Conservation (phyloP, 2,797 vertebrate species). For the Pantherophis alleghaniensis region DNA sequence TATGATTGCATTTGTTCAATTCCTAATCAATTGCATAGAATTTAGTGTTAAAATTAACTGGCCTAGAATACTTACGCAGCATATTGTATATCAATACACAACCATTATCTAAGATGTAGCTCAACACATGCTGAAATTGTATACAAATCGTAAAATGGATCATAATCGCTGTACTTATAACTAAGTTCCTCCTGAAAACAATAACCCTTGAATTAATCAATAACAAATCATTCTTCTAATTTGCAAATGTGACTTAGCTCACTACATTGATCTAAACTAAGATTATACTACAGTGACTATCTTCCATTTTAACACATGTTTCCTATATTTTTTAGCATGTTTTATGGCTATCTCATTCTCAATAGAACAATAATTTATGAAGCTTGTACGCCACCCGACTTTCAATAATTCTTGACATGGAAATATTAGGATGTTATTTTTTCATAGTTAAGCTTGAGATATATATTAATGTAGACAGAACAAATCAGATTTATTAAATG, state of each 20-base stretch:
- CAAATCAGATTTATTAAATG: not conserved
- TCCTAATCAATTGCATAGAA: not conserved
- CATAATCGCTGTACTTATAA: not conserved
- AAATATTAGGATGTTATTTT: not conserved
- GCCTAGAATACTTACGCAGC: not conserved
- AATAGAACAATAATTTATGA: not conserved
- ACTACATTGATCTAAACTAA: not conserved
- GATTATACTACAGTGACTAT: not conserved
- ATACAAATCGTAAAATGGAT: constrained; percentile 34
- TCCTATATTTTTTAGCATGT: not conserved
- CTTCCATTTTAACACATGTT: not conserved
- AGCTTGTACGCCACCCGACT: not conserved
- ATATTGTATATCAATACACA: not conserved
- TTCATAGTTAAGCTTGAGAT: not conserved
- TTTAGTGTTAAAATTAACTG: not conserved
- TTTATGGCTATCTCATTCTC: not conserved
- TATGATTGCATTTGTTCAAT: not conserved
- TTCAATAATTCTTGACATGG: not conserved
- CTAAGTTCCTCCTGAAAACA: not conserved
- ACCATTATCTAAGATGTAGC: not conserved
- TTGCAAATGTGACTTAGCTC: not conserved
- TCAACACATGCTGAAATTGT: constrained; percentile 13
- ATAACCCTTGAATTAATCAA: not conserved
- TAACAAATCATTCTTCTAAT: not conserved
- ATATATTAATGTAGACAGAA: not conserved